Evolutionary conservation across 2,113 vertebrate species (phyloP).

Genomic region (Narcine bancroftii): DNA sequence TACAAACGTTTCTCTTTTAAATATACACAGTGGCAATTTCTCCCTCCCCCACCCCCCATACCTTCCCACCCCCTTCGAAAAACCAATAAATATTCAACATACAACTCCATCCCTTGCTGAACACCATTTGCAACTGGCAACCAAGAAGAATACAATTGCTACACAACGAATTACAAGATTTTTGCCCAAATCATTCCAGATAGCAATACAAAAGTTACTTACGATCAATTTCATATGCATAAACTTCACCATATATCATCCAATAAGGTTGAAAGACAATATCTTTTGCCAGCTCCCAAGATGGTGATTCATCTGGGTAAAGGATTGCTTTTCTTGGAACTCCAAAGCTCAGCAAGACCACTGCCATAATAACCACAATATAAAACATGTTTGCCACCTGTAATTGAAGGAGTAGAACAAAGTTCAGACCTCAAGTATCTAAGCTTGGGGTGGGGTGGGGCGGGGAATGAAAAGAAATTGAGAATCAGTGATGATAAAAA

Average conservation of each 20-base stretch:
- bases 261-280: constrained; percentile 97
- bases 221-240: constrained; percentile 98
- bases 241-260: constrained; percentile 99
- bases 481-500: not conserved
- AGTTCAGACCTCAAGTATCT: not conserved
- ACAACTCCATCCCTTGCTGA: too few relatives aligned
- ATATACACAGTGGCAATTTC: too few relatives aligned
- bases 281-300: constrained; percentile 87
- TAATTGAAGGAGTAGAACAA: constrained; percentile 39
- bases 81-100: too few relatives aligned
- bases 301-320: constrained; percentile 76
- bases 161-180: not conserved
- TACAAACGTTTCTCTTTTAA: too few relatives aligned
- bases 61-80: too few relatives aligned
- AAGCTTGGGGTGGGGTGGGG: too few relatives aligned
- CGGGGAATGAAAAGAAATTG: not conserved
- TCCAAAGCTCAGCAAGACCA: constrained; percentile 90
- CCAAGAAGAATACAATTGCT: too few relatives aligned
- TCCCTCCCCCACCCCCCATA: too few relatives aligned
- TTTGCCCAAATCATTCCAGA: not conserved
- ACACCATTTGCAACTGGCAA: too few relatives aligned
- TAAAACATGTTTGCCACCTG: constrained; percentile 99
- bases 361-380: constrained; percentile 95
- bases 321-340: constrained; percentile 94
- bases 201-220: constrained; percentile 48